Percentiles rank a stretch among this genome's conserved stretches.
phyloP scores from a whole-genome alignment of 2,888 invertebrate genomes.

The Drosophila sordidula region DNA sequence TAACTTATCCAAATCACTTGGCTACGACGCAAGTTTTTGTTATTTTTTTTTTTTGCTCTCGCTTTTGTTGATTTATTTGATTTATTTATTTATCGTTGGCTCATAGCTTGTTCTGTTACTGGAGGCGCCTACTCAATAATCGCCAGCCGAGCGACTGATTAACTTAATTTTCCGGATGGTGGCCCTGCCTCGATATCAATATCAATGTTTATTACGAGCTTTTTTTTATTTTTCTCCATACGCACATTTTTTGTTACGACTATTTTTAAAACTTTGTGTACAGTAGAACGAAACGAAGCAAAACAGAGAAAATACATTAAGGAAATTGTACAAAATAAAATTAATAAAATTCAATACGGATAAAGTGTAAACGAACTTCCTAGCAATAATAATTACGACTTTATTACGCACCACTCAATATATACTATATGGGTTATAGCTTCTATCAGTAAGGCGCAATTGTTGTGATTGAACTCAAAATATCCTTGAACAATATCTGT shows the following conservation, averaged over 20 bases:
- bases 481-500: background rate
- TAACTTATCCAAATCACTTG: constrained; percentile 71
- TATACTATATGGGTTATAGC: no score
- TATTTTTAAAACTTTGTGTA: background rate
- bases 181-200: constrained; percentile 29
- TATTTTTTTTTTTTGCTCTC: constrained; percentile 22
- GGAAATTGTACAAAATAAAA: background rate
- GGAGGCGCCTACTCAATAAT: constrained; percentile 54
- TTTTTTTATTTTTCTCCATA: constrained; percentile 1
- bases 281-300: background rate
- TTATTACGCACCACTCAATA: constrained; percentile 19
- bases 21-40: constrained; percentile 41
- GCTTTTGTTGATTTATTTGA: constrained; percentile 71
- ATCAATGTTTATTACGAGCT: constrained; percentile 27
- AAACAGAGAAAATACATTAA: background rate
- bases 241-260: constrained; percentile 4
- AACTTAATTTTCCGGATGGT: constrained; percentile 72
- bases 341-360: constrained; percentile 7
- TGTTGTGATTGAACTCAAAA: constrained; percentile 2
- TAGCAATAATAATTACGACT: constrained; percentile 17
- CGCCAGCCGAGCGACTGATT: constrained; percentile 75
- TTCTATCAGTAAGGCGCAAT: constrained; percentile 8
- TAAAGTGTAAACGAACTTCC: constrained; percentile 13
- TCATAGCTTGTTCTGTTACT: constrained; percentile 32
- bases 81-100: constrained; percentile 75